Evolutionary conservation across 2,888 invertebrate genomes (phyloP), one percentile per base, ranked within the genome.

Genomic region (Prosapia bicincta): DNA sequence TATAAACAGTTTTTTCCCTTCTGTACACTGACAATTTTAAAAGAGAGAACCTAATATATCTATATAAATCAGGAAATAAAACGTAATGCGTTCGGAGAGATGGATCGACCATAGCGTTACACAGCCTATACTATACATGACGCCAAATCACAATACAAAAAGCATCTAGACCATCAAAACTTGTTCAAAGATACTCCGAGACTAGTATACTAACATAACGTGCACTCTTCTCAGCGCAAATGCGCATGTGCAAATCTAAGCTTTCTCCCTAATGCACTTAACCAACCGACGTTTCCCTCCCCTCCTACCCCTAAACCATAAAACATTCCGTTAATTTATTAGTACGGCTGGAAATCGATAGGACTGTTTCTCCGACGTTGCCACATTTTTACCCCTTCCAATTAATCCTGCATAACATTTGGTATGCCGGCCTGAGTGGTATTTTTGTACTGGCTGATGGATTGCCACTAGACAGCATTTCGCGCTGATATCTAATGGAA

Each of bases 341-440:
- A 54, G 54, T 54, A 54, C 54, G 54, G 54, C 54, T 54, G 54
- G 54, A 54, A 54, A 54, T 54, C 54, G 54, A 54, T 54, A 54
- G 54, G 20, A 54, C 54, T 54, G 54, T 54, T 54, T 54, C 54
- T 54, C 54, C 54, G 20, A 13, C 54, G 54, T 54, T 54, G 54
- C 54, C 54, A 54, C 54, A 54, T 54, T 54, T 54, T 54, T 54
- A 54, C 26, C 26, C 30, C 28, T 66, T 32, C n/a, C 72, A 72
- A 26, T 54, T 54, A 54, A 20, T 54, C 54, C 54, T 54, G 54
- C 54, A 54, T 54, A 54, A 54, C 54, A 54, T 54, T 54, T 20
- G 54, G 54, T 54, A 38, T 38, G 13, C 7, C 13, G 38, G 6
- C n/a, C 54, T 20, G 54, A 54, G 54, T 54, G 54, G 54, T 20